Evolutionary conservation across 2,888 invertebrate genomes (phyloP), one percentile per base, ranked within the genome.

Genomic region (Drosophila aldrichi): DNA sequence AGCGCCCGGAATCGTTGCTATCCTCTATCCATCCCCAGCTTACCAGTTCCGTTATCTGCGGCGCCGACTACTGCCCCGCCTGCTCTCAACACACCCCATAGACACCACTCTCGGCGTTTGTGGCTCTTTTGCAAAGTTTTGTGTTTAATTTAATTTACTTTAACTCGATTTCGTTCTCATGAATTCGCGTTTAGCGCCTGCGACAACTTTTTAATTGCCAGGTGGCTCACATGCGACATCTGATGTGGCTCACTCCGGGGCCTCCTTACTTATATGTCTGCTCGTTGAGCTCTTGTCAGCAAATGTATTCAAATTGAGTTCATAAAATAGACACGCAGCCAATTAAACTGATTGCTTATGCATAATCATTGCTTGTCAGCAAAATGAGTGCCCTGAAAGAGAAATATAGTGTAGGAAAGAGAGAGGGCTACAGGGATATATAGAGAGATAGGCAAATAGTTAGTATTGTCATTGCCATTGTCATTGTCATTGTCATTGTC

Each of bases 181-280:
- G 76, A 70, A 66, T 55, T 62, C 38, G 67, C 81, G 74, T 70
- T 83, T 81, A 81, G 75, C 67, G 72, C 40, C 40, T 46, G 59
- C 68, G 68, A 75, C 66, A 85, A 84, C 81, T 85, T 85, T 84
- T 81, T 87, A 84, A 85, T 84, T 85, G 81, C 70, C 81, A 72
- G 70, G 67, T 73, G 74, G 51, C 40, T 48, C 59, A 70, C 62
- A 78, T 80, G 40, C 62, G 64, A 59, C 55, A 43, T 36, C 48
- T 14, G 51, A 20, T 46, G 70, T 56, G 70, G 57, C 46, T 69
- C 36, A 52, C 46, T 46, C 14, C 29, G 29, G 18, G 18, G 38
- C 38, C 10, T 36, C 14, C 46, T 46, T 58, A 46, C 46, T n/a
- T 8, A 6, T 14, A 20, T 22, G 43, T 34, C 14, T 58, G 20